Base-by-base conservation (phyloP, 2,113 vertebrate genomes). In the Tapirus terrestris region DNA sequence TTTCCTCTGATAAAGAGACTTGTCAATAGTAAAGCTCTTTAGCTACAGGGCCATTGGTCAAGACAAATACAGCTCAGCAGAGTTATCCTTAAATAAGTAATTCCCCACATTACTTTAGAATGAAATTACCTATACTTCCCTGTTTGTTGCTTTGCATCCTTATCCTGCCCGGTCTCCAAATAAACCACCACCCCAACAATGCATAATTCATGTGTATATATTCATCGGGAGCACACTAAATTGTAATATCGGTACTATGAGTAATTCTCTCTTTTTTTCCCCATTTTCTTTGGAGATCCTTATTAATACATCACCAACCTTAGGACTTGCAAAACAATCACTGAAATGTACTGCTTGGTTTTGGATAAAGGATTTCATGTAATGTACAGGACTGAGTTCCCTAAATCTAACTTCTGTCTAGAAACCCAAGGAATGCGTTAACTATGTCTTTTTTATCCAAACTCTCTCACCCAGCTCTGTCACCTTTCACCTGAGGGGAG, bases 291-390 rank as follows among this genome's bases (percentile, higher is more conserved):
- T 73, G 36, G 36, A 29, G 8, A 89, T 25, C 27, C 18, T 85
- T 92, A 60, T 48, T 75, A 94, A 75, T 85, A 86, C 77, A 84
- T 89, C 43, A 53, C 6, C 51, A 85, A 20, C 48, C 53, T 29
- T 14, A 63, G 20, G 43, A 48, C 81, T 93, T 90, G 12, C 53
- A 72, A 95, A 95, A 60, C 5, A 61, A 27, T 88, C 89, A 65
- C 81, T 96, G n/a, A 88, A 92, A 33, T 91, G 25, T 51, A 20
- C 65, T 68, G 23, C 73, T 95, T 79, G 84, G 27, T 67, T 96
- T 95, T 39, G 23, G 75, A 91, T 45, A 92, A 51, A 92, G 39
- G 33, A 51, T 93, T 94, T 94, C 36, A 73, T 31, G 25, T 91
- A 58, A 58, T 39, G 10, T 36, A 51, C 6, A 77, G 80, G 27